phyloP scores from a whole-genome alignment of 64 coral and sea anemone genomes.

The Stichodactyla helianthus region DNA sequence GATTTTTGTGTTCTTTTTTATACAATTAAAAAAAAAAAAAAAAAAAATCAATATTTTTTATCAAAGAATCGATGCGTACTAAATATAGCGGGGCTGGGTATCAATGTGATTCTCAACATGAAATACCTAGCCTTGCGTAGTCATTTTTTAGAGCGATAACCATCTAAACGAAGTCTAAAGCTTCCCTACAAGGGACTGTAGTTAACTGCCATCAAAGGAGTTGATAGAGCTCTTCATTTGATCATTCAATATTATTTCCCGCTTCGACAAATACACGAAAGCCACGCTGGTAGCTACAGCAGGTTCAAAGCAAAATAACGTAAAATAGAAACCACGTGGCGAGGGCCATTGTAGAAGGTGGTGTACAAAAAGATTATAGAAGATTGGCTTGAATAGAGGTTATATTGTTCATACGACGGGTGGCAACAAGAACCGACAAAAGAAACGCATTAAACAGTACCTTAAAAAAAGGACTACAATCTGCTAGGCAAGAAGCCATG shows the following conservation, averaged over 20 bases:
- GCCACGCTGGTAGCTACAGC: background rate
- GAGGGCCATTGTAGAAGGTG: background rate
- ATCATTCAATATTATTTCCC: background rate
- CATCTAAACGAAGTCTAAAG: no score
- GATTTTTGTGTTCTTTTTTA: background rate
- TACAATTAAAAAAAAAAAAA: no score
- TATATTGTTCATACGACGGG: background rate
- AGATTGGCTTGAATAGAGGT: background rate
- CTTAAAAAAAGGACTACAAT: no score
- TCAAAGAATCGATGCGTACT: background rate
- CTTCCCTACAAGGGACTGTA: no score
- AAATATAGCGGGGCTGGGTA: no score
- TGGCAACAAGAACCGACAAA: background rate
- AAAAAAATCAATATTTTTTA: no score
- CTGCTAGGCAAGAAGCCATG: background rate
- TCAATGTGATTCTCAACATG: no score
- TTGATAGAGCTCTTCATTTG: no score
- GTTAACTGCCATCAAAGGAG: no score
- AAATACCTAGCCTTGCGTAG: no score
- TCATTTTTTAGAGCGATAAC: no score
- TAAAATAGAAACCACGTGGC: background rate
- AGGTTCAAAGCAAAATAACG: background rate
- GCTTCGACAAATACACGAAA: background rate
- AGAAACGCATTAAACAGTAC: no score
- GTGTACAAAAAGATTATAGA: background rate